phyloP scores from a whole-genome alignment of 2,797 vertebrate species.

The Momotus momota region DNA sequence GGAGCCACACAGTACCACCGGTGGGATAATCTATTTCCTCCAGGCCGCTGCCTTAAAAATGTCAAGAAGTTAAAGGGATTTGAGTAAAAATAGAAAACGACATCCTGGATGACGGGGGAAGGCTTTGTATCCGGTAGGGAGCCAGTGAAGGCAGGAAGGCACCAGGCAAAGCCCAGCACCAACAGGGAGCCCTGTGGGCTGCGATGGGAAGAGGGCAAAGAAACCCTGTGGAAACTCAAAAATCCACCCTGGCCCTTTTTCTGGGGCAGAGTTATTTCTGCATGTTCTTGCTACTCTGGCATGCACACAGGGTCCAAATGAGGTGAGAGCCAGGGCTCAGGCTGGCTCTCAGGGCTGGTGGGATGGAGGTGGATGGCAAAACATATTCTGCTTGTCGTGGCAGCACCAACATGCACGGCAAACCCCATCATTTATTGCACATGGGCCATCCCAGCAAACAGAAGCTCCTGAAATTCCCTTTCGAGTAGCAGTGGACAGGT shows the following conservation, averaged over 20 bases:
- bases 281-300: not conserved
- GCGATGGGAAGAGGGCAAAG: not conserved
- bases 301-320: not conserved
- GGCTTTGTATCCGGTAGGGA: not conserved
- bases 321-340: not conserved
- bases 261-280: not conserved
- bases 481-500: not conserved
- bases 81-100: conserved; percentile 47
- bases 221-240: not conserved
- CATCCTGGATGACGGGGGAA: conserved; percentile 45
- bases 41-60: conserved; percentile 33
- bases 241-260: not conserved
- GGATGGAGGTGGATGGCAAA: not conserved
- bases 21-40: conserved; percentile 3
- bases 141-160: conserved; percentile 11
- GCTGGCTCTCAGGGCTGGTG: not conserved
- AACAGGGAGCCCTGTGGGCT: fast-evolving
- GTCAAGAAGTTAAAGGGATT: conserved; percentile 36
- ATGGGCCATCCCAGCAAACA: not conserved
- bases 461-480: not conserved
- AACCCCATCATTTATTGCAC: not conserved
- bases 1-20: fast-evolving
- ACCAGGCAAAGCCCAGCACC: not conserved
- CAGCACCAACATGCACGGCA: fast-evolving
- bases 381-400: not conserved